phyloP scores from a whole-genome alignment of 2,797 vertebrate genomes.

The Ibycter americanus region DNA sequence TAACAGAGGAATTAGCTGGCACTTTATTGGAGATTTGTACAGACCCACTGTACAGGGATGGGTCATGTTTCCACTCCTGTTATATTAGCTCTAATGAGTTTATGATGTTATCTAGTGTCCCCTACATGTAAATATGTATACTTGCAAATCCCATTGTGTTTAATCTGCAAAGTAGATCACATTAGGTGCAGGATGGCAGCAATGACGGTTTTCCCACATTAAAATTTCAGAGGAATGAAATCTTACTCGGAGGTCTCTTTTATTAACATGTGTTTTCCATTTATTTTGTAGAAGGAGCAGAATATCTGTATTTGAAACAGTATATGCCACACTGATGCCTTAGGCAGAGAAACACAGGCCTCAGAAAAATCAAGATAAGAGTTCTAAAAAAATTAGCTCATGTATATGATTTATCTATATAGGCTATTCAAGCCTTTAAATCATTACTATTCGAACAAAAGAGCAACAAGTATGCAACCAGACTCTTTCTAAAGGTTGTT shows the following conservation, averaged over 20 bases:
- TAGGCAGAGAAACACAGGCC: not conserved
- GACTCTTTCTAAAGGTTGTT: not conserved
- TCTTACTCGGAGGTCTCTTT: not conserved
- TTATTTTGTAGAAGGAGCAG: not conserved
- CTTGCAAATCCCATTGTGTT: conserved; percentile 36
- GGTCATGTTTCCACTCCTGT: not conserved
- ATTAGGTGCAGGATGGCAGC: conserved; percentile 6
- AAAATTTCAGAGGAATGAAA: conserved; percentile 38
- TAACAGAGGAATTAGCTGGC: not conserved
- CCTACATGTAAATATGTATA: conserved; percentile 58
- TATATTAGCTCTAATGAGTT: conserved; percentile 74
- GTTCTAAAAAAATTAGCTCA: not conserved
- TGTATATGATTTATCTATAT: not conserved
- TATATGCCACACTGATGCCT: not conserved
- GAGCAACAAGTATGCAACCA: not conserved
- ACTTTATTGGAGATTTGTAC: not conserved
- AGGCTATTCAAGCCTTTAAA: not conserved
- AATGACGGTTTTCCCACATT: not conserved
- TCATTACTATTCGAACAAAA: not conserved
- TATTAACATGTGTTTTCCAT: conserved; percentile 12
- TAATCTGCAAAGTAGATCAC: conserved; percentile 33
- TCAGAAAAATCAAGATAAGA: conserved; percentile 8
- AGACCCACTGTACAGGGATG: not conserved
- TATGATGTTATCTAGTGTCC: conserved; percentile 5
- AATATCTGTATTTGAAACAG: not conserved